These are phyloP conservation scores for Peromyscus eremicus DNA, from an alignment of 2,797 vertebrate genomes.

Conservation along the genomic window DNA sequence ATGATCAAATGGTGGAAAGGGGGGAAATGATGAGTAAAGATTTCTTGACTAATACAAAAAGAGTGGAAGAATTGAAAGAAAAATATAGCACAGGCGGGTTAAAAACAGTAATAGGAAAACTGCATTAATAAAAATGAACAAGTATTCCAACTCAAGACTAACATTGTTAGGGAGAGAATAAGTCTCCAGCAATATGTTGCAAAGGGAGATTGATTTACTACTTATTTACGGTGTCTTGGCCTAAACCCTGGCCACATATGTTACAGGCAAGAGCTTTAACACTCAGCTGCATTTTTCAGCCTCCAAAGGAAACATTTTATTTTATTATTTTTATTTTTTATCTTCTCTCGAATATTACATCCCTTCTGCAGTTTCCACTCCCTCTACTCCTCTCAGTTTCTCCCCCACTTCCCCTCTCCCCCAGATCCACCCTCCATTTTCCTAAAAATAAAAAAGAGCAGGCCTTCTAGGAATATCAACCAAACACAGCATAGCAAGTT, in stretches of 20 bases:
- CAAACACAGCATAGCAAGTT: neutral
- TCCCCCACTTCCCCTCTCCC: too few species aligned
- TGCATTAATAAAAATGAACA: conserved; percentile 30
- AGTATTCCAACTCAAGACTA: conserved; percentile 29
- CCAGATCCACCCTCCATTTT: neutral
- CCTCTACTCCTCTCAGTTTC: neutral
- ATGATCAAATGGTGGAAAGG: neutral
- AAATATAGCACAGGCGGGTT: neutral
- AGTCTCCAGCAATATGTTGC: neutral
- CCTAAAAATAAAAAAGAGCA: neutral
- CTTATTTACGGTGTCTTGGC: neutral
- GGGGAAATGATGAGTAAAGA: conserved; percentile 8
- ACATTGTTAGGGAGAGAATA: conserved; percentile 1
- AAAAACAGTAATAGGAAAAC: conserved; percentile 43
- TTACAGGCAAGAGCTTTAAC: neutral
- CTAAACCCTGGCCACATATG: neutral
- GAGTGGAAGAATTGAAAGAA: conserved; percentile 24
- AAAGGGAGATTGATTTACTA: neutral
- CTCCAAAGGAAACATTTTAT: neutral
- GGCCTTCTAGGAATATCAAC: neutral
- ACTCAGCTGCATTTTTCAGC: neutral
- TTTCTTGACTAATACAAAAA: neutral
- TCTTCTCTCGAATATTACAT: neutral
- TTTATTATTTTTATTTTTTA: neutral
- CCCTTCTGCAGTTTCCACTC: neutral